phyloP scores from a whole-genome alignment of 2,797 vertebrate genomes.

The Carcharodon carcharias region DNA sequence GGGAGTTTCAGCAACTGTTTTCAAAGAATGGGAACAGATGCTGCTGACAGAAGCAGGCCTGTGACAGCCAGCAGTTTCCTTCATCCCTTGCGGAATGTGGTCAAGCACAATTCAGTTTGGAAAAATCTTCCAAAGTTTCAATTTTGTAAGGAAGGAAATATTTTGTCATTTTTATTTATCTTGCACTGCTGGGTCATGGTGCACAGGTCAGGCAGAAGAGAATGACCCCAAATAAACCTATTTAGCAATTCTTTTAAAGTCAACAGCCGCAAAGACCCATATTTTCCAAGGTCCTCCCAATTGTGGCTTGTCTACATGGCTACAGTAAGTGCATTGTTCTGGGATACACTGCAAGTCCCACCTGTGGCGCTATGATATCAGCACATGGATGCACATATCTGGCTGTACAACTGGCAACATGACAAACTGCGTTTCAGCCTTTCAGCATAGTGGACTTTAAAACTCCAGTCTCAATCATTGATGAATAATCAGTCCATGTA shows the following conservation, averaged over 20 bases:
- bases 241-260: neutral
- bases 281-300: neutral
- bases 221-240: neutral
- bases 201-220: neutral
- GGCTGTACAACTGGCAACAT: neutral
- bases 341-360: neutral
- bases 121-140: slow-evolving; percentile 16
- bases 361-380: neutral
- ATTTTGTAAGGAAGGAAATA: slow-evolving; percentile 14
- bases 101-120: neutral
- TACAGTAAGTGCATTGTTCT: neutral
- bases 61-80: slow-evolving; percentile 22
- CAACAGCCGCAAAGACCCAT: neutral
- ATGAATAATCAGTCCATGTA: neutral
- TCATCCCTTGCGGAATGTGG: neutral
- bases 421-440: neutral
- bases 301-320: neutral
- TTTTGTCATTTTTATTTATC: slow-evolving; percentile 8
- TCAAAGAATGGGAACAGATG: slow-evolving; percentile 35
- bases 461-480: neutral
- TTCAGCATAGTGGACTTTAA: neutral
- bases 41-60: slow-evolving; percentile 14
- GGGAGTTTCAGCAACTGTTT: slow-evolving; percentile 33
- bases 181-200: slow-evolving; percentile 1
- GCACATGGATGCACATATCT: neutral